Conservation (phyloP, 2,797 vertebrate species). For the Loriculus beryllinus region DNA sequence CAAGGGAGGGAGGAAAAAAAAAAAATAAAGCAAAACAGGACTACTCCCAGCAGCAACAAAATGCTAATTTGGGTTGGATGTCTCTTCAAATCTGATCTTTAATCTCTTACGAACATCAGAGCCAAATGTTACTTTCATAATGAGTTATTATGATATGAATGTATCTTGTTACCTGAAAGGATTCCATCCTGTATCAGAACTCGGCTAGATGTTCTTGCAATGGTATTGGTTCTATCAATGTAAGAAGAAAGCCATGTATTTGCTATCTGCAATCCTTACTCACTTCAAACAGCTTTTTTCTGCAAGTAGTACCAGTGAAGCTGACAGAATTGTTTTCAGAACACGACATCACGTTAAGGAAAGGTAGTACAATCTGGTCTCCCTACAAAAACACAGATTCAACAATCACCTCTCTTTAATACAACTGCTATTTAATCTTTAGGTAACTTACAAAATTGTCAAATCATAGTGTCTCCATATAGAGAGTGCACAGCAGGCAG, state of each 20-base stretch:
- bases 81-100: not conserved
- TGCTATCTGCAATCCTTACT: not conserved
- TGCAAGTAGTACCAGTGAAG: not conserved
- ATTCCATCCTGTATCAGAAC: not conserved
- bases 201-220: not conserved
- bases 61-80: not conserved
- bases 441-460: accelerated
- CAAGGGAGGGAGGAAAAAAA: not conserved
- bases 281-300: not conserved
- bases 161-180: not conserved
- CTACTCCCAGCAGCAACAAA: not conserved
- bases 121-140: not conserved
- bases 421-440: not conserved
- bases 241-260: not conserved
- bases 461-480: not conserved
- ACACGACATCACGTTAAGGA: not conserved
- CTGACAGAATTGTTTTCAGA: not conserved
- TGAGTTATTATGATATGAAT: not conserved
- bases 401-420: not conserved
- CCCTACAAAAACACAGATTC: not conserved
- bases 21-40: not conserved
- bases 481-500: not conserved
- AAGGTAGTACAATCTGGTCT: not conserved
- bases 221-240: not conserved
- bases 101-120: not conserved